phyloP scores from a whole-genome alignment of 2,797 vertebrate species.

The Helicolenus hilgendorfi region DNA sequence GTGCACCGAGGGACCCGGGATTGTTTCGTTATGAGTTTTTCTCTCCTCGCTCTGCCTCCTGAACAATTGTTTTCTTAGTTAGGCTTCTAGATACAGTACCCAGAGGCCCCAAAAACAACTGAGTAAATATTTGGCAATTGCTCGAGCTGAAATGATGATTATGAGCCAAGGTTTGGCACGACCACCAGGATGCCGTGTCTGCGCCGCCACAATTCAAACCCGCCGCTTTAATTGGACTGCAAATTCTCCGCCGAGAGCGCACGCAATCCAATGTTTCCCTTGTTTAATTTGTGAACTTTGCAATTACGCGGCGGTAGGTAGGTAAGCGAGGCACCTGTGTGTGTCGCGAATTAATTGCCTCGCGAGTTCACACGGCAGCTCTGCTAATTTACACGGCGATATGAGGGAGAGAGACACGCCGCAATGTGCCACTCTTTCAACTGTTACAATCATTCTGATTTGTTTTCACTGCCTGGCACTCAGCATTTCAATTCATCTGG shows the following conservation, averaged over 20 bases:
- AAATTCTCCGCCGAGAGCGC: slow-evolving; percentile 65
- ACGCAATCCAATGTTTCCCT: slow-evolving; percentile 44
- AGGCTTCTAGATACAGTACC: slow-evolving; percentile 67
- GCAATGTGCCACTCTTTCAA: slow-evolving; percentile 69
- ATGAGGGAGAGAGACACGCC: slow-evolving; percentile 26
- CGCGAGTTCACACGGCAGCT: slow-evolving; percentile 59
- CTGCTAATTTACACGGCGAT: slow-evolving; percentile 66
- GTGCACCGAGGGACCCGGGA: slow-evolving; percentile 23
- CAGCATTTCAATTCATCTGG: slow-evolving; percentile 71
- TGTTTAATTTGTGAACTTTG: slow-evolving; percentile 81
- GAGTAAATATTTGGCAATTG: slow-evolving; percentile 78
- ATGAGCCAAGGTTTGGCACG: slow-evolving; percentile 61
- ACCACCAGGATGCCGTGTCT: slow-evolving; percentile 28
- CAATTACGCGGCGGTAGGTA: slow-evolving; percentile 57
- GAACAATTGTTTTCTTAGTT: slow-evolving; percentile 75
- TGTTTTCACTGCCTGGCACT: slow-evolving; percentile 68
- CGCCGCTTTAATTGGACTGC: slow-evolving; percentile 74
- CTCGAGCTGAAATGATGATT: slow-evolving; percentile 70
- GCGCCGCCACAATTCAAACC: slow-evolving; percentile 51
- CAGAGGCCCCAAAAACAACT: slow-evolving; percentile 67
- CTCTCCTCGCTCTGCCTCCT: slow-evolving; percentile 45
- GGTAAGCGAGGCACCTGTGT: slow-evolving; percentile 48
- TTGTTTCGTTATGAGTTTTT: slow-evolving; percentile 64
- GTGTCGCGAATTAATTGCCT: slow-evolving; percentile 74
- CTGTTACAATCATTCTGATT: slow-evolving; percentile 75